A percentile compares a stretch with the other conserved stretches of the same genome.
These are phyloP conservation scores for Drosophila atripex DNA, from an alignment of 2,888 invertebrate species.

Conservation along the genomic window DNA sequence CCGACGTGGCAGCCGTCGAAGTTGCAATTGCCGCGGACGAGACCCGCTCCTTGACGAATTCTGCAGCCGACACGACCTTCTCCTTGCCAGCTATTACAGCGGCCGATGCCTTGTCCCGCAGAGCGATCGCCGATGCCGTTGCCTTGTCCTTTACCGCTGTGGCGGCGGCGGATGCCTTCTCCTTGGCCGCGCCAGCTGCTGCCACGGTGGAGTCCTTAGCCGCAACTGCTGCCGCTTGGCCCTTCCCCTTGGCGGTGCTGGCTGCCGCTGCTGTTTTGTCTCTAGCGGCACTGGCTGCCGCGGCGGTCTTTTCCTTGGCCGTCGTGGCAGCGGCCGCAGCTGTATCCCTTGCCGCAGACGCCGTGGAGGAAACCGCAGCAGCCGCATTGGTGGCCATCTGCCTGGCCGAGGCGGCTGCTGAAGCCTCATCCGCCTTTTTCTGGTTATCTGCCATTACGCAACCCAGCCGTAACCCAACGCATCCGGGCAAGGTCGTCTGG, in stretches of 20 bases:
- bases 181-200: neutral
- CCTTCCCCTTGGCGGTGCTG: neutral
- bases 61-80: neutral
- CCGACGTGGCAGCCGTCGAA: neutral
- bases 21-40: neutral
- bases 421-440: slow-evolving; percentile 27
- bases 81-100: neutral
- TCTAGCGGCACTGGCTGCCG: neutral
- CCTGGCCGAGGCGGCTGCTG: slow-evolving; percentile 1
- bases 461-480: slow-evolving; percentile 69
- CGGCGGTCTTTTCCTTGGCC: neutral
- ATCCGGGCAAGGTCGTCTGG: slow-evolving; percentile 65
- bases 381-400: slow-evolving; percentile 10
- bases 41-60: neutral
- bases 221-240: neutral
- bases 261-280: neutral
- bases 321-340: neutral
- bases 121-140: neutral
- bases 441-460: slow-evolving; percentile 57
- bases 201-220: neutral
- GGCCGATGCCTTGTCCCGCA: neutral
- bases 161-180: neutral
- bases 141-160: neutral
- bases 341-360: neutral
- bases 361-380: neutral